These are phyloP conservation scores for Pheosia tremula DNA, from an alignment of 2,888 invertebrate species.

Conservation along the genomic window DNA sequence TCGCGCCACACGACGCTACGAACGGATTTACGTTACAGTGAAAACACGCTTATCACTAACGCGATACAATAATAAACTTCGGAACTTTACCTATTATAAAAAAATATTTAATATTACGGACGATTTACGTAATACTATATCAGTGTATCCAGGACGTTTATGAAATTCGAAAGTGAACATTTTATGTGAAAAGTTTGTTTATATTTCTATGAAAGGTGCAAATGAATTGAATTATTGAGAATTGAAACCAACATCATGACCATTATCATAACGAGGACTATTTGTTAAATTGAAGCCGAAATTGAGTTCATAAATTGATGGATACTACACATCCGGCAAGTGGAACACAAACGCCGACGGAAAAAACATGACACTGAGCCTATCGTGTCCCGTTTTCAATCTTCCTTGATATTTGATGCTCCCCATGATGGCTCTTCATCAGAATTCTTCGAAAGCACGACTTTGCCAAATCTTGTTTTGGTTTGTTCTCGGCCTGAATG, in stretches of 20 bases:
- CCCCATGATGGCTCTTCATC: conserved; percentile 72
- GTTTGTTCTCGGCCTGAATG: conserved; percentile 72
- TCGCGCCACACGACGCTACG: conserved; percentile 75
- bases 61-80: conserved; percentile 57
- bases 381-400: conserved; percentile 77
- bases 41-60: conserved; percentile 76
- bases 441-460: conserved; percentile 62
- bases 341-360: conserved; percentile 80
- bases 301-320: conserved; percentile 79
- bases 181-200: conserved; percentile 56
- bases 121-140: conserved; percentile 19
- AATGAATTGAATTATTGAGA: conserved; percentile 47
- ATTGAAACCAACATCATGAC: conserved; percentile 59
- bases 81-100: conserved; percentile 38
- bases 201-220: conserved; percentile 42
- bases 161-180: conserved; percentile 52
- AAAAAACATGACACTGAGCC: conserved; percentile 83
- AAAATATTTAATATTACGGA: conserved; percentile 16
- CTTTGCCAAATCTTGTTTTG: conserved; percentile 73
- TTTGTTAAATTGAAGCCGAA: conserved; percentile 64
- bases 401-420: conserved; percentile 80
- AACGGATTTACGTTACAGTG: conserved; percentile 71
- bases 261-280: conserved; percentile 61
- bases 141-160: conserved; percentile 28
- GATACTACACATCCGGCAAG: conserved; percentile 79